phyloP scores from a whole-genome alignment of 2,113 vertebrate genomes.

The Heptranchias perlo region DNA sequence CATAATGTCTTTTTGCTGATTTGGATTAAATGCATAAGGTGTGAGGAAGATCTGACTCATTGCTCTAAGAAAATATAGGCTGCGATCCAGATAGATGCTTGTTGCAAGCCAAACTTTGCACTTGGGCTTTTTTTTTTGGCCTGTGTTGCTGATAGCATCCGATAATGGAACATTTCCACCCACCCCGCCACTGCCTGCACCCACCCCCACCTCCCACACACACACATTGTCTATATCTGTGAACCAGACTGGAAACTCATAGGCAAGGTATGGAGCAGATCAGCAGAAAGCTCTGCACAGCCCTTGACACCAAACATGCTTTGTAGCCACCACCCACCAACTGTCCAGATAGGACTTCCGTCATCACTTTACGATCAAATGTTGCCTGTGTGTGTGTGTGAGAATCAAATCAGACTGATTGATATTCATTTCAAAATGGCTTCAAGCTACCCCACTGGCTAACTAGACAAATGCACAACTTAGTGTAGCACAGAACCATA shows the following conservation, averaged over 20 bases:
- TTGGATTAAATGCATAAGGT: not conserved
- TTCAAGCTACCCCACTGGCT: not conserved
- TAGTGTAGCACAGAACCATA: not conserved
- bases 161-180: not conserved
- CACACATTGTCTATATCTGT: not conserved
- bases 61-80: not conserved
- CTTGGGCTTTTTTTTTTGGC: not conserved
- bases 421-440: not conserved
- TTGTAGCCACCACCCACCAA: not conserved
- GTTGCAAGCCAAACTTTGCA: not conserved
- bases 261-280: not conserved
- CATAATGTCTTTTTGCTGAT: not conserved
- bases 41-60: not conserved
- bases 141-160: too few relatives aligned
- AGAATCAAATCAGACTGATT: not conserved
- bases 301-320: not conserved
- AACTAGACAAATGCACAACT: not conserved
- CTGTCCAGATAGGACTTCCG: not conserved
- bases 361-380: not conserved
- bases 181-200: too few relatives aligned
- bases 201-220: too few relatives aligned
- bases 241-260: not conserved
- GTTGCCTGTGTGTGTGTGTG: not conserved
- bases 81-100: not conserved
- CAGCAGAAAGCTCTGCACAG: not conserved